Base-by-base conservation (phyloP, 2,113 vertebrate species). In the Plectropomus leopardus region DNA sequence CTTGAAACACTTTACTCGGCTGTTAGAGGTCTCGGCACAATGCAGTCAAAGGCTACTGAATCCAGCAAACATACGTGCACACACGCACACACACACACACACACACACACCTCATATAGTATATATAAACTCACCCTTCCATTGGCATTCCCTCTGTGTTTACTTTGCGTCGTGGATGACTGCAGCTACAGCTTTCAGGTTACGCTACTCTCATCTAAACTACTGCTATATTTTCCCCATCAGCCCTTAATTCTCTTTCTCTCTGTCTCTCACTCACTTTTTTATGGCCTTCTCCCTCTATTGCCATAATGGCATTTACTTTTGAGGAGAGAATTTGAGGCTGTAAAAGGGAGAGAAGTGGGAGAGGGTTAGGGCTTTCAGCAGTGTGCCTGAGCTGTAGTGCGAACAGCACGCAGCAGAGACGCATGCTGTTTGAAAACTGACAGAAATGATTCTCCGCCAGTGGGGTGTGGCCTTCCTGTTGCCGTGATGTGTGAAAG, bases 1-100 rank as follows among this genome's bases (percentile, higher is more conserved):
- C 63, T 78, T 53, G 70, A 84, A 90, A 76, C 83, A 65, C 88
- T 77, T 75, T 68, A 26, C 57, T 75, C 17, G 51, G 53, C 66
- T 40, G 66, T 55, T 70, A 66, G 58, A 87, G 76, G 60, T 78
- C 17, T 79, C 76, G n/a, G 0, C 0, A 21, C 4, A 0, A 44
- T 74, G 55, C 60, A 74, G 28, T 76, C 63, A 30, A 24, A 54
- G 64, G 54, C 65, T 72, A 44, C 54, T 65, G 42, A 57, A 66
- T 50, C n/a, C 32, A 36, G 64, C 50, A 57, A 57, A 75, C 28
- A 34, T 40, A 51, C 0, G 7, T 23, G 14, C 15, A 47, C 55
- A 45, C 21, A 7, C n/a, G 24, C 21, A 55, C 30, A 21, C 23
- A 42, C 28, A 61, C 64, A 54, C 10, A 57, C n/a, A 73, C 23